Evolutionary conservation across 1,140 invertebrate genomes (phyloP), one percentile per base, ranked within the genome.

Genomic region (Anastrepha ludens): DNA sequence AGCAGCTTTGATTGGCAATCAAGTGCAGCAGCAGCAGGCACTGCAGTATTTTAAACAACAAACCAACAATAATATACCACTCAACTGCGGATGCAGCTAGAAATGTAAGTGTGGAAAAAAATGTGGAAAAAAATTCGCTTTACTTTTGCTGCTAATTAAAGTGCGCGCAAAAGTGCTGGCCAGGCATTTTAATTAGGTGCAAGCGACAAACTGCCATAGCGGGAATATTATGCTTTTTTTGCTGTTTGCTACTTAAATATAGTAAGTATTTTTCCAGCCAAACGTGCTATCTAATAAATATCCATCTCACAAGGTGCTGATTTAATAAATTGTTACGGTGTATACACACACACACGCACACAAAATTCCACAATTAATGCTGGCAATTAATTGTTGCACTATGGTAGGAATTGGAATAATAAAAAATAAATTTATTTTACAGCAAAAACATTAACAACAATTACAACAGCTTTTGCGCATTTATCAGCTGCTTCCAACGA

Each of bases 51-150:
- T 11, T 13, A 0, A 67, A 41, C 2, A 39, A 65, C 3, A 47
- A 9, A 1, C 29, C 29, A 29, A 29, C 64, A 1, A 47, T 13
- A 47, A 47, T 5, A 70, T 44, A 5, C 2, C 39, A 15, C 41
- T 3, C 3, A 70, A 29, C 64, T 11, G 20, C 11, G 6, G 6
- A 11, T 55, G 11, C 64, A 41, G 1, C 29, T 4, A 39, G 29
- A 29, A 29, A 29, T 3, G 9, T 11, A 47, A 6, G 13, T 41
- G 8, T 62, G 60, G 9, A n/a, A 15, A 62, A 62, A 62, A 17
- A 15, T 62, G 60, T 62, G 55, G n/a, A 81, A 81, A 81, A 55
- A 55, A 8, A 81, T 81, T 50, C 20, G 74, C 74, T 55, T 62
- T n/a, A 62, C 60, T 62, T 62, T 55, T 55, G 44, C 20, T 81